phyloP scores from a whole-genome alignment of 2,113 vertebrate genomes.

The Pogona vitticeps region DNA sequence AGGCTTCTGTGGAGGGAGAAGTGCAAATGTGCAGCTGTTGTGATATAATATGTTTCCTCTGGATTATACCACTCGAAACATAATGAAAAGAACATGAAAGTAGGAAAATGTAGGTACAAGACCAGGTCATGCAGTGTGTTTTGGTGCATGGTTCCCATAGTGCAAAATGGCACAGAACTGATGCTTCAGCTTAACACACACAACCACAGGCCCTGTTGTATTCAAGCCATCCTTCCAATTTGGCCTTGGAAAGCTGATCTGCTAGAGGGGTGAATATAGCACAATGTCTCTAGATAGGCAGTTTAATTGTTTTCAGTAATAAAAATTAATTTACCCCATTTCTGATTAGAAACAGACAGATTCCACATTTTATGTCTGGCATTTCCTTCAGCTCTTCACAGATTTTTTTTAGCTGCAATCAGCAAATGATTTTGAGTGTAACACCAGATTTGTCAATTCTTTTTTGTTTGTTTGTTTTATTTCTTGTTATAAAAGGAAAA shows the following conservation, averaged over 20 bases:
- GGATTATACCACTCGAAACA: background rate
- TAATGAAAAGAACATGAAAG: no score
- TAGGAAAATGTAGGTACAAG: no score
- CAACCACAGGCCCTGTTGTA: background rate
- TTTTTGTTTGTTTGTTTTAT: background rate
- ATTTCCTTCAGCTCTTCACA: background rate
- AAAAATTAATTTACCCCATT: background rate
- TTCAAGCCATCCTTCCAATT: background rate
- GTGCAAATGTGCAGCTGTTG: background rate
- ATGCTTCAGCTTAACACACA: background rate
- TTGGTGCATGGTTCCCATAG: no score
- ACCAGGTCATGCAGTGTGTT: no score
- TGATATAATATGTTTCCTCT: background rate
- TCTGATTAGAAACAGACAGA: background rate
- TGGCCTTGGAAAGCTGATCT: background rate
- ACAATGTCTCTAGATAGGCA: background rate
- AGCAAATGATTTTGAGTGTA: background rate
- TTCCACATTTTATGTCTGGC: background rate
- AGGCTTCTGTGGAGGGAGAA: no score
- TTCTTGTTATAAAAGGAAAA: no score
- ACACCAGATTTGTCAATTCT: background rate
- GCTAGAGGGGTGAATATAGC: background rate
- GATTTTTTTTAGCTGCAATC: background rate
- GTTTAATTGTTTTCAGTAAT: background rate
- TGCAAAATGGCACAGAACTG: background rate